Base-by-base conservation (phyloP, 1,140 invertebrate species). In the Temnothorax nylanderi region DNA sequence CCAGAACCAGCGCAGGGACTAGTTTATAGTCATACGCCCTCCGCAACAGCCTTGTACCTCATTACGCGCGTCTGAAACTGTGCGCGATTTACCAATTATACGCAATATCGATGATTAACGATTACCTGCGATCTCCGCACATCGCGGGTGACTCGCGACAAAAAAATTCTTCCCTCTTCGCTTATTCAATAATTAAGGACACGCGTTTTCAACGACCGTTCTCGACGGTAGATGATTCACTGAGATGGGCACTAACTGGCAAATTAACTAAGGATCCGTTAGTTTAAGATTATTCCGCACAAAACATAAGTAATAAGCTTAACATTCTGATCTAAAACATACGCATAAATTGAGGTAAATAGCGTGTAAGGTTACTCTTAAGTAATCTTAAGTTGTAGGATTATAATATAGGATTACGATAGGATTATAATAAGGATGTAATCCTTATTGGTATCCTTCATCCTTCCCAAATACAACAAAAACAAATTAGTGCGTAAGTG, bases 271-370 rank as follows among this genome's bases (percentile, higher is more conserved):
- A 62, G 56, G 75, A 77, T 26, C 75, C 56, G 75, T 65, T 80
- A 80, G 76, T 18, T 41, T 80, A 80, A 80, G 76, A 80, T 80
- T 80, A 80, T 65, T 34, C 65, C 76, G 76, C 76, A 80, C 76
- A 80, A 80, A 80, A 49, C 44, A n/a, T 80, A 80, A 26, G 13
- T 32, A 7, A 65, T 84, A 84, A 84, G 80, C 65, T 71, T 37
- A 69, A 69, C 34, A 69, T 32, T 18, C 37, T 69, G 49, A 69
- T 54, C 64, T 32, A 58, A n/a, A 77, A 47, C 13, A 54, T 6
- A 26, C 11, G 13, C 3, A 49, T 13, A 47, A 16, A 69, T 11
- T 7, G 37, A 75, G 21, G 16, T 26, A 34, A 34, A 26, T 76
- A 76, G 56, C 41, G 11, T 44, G 21, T 54, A 54, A 69, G 34